Base-by-base conservation (phyloP, 2,888 invertebrate genomes). In the Netelia virgata region DNA sequence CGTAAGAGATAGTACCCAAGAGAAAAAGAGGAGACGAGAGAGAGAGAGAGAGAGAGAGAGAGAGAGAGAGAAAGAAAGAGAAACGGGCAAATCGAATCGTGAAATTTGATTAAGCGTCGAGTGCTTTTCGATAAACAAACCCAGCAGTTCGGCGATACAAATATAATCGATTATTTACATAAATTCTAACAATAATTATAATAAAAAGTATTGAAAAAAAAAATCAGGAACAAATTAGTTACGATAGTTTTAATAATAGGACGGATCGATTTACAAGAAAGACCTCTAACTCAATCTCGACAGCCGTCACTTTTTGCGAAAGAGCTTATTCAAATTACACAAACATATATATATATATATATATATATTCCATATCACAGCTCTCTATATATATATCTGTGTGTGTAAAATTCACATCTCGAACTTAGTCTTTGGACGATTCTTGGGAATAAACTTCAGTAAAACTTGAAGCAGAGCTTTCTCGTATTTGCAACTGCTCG, bases 21-120 rank as follows among this genome's bases (percentile, higher is more conserved):
- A 77, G 47, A 47, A 14, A 47, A 85, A 86, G 85, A 83, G 82
- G 76, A 84, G 28, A 28, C 5, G 5, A 85, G 85, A 84, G 86
- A 87, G 81, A 74, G 61, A 69, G 78, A 66, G 75, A 36, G 28
- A 78, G 83, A 82, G 87, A 86, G 80, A 86, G 86, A 23, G 23
- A 23, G 82, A 74, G 64, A 69, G 78, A 66, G 73, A 36, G 28
- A 78, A 82, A 82, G 87, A 85, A 78, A 86, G 86, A 86, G 16
- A 77, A 84, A 85, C 85, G 84, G 84, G 80, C 50, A 59, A 16
- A 75, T 55, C 64, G 66, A 41, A 66, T n/a, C 18, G 6, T 41
- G 41, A 41, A 16, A 75, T 23, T 23, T 50, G 36, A 63, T 47
- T 23, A 63, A 74, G 63, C 28, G 0, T 18, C 16, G 10, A n/a